Base-by-base conservation (phyloP, 2,888 invertebrate genomes). In the Ethmia dodecea region DNA sequence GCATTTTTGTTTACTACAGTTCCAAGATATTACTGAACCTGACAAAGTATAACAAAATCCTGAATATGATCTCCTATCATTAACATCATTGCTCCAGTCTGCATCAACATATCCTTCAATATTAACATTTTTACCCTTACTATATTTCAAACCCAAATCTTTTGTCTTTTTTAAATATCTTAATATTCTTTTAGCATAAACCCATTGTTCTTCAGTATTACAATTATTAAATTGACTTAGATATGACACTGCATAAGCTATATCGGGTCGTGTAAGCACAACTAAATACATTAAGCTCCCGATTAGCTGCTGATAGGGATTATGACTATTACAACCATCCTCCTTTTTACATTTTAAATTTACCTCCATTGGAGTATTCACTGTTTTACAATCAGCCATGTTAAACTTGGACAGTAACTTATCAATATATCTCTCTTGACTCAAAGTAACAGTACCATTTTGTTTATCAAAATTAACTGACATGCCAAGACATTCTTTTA, bases 401-500 rank as follows among this genome's bases (percentile, higher is more conserved):
- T 34, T 26, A 25, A 35, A 27, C 29, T 29, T 39, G 1, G 13
- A 13, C 12, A 35, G 32, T 3, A 39, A 5, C 5, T 32, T 13
- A 1, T 34, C 15, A 13, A 37, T 40, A 11, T 37, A 40, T n/a
- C n/a, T n/a, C n/a, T n/a, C n/a, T n/a, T n/a, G n/a, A n/a, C n/a
- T n/a, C n/a, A n/a, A n/a, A n/a, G n/a, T n/a, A n/a, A n/a, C n/a
- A n/a, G n/a, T n/a, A n/a, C n/a, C n/a, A n/a, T n/a, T n/a, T n/a
- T n/a, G n/a, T n/a, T n/a, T n/a, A n/a, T n/a, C n/a, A n/a, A n/a
- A n/a, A n/a, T n/a, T n/a, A n/a, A n/a, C n/a, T n/a, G 5, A 5
- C 33, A 47, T 30, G 16, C 45, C 42, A 20, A 47, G 24, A 32
- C 49, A 47, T 10, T 43, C 31, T 37, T 32, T 40, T 13, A 44